These are phyloP conservation scores for Epiblema foenella DNA, from an alignment of 2,888 invertebrate species.

Conservation along the genomic window DNA sequence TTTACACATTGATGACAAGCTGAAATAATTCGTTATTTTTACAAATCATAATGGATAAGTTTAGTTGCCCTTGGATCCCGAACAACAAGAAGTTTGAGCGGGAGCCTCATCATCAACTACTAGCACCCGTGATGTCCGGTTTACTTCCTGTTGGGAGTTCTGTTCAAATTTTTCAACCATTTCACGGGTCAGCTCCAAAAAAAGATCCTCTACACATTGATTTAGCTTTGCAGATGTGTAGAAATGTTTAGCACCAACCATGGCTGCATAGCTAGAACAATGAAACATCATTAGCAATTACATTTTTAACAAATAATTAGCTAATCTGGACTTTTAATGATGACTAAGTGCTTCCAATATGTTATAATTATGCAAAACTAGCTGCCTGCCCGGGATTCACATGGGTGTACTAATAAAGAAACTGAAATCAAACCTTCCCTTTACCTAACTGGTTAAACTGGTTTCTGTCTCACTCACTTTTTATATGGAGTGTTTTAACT, in stretches of 20 bases:
- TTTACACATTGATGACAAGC: constrained; percentile 6
- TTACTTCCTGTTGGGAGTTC: constrained; percentile 60
- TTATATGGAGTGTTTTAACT: too few relatives aligned
- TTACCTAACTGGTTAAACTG: too few relatives aligned
- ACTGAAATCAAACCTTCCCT: too few relatives aligned
- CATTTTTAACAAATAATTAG: constrained; percentile 1
- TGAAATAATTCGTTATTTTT: neutral
- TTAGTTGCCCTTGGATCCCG: constrained; percentile 62
- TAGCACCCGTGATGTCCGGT: constrained; percentile 67
- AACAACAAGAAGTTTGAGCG: constrained; percentile 69
- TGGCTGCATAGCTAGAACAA: constrained; percentile 91
- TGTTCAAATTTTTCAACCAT: constrained; percentile 85
- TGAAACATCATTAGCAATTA: constrained; percentile 5
- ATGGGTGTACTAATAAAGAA: too few relatives aligned
- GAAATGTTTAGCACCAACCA: constrained; percentile 96
- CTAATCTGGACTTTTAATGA: neutral
- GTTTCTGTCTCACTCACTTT: too few relatives aligned
- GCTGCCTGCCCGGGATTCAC: too few relatives aligned
- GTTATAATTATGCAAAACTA: neutral
- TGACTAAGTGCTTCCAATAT: neutral
- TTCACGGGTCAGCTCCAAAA: constrained; percentile 91
- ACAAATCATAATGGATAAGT: neutral
- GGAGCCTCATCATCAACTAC: constrained; percentile 77
- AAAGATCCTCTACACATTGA: constrained; percentile 95
- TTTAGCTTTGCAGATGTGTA: constrained; percentile 97